These are phyloP conservation scores for Spea multiplicata DNA, from an alignment of 2,113 vertebrate species.

Conservation along the genomic window DNA sequence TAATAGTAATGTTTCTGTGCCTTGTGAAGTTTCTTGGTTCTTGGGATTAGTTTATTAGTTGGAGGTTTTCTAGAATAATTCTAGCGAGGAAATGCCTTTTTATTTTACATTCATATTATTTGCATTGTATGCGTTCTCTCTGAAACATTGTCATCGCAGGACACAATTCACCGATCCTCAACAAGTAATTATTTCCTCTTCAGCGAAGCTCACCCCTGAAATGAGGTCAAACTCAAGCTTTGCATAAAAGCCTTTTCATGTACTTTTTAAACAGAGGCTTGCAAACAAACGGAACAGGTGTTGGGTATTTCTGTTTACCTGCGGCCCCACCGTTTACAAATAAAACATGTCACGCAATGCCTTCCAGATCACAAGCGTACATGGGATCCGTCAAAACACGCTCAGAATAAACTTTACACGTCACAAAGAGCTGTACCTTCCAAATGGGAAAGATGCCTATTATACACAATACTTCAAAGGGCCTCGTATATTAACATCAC, in stretches of 20 bases:
- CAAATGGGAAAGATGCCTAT: conserved; percentile 37
- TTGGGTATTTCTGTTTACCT: neutral
- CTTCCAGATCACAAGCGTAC: conserved; percentile 23
- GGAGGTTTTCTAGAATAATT: no score
- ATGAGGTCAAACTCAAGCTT: neutral
- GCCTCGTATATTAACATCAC: conserved; percentile 43
- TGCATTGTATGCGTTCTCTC: neutral
- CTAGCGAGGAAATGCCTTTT: no score
- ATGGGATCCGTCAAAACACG: conserved; percentile 25
- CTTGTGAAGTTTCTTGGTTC: neutral
- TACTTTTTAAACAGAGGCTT: neutral
- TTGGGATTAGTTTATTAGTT: no score
- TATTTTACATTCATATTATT: neutral
- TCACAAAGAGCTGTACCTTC: conserved; percentile 3
- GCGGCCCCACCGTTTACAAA: conserved; percentile 17
- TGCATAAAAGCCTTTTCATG: neutral
- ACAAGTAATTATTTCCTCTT: conserved; percentile 10
- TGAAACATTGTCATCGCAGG: neutral
- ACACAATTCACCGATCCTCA: neutral
- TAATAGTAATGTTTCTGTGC: conserved; percentile 1
- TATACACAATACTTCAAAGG: conserved; percentile 61
- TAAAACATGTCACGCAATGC: conserved; percentile 20
- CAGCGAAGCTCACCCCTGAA: conserved; percentile 1
- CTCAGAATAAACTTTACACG: neutral
- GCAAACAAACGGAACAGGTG: conserved; percentile 18